Evolutionary conservation across 2,888 invertebrate species (phyloP), one percentile per base, ranked within the genome.

Genomic region (Folsomia manolachei): DNA sequence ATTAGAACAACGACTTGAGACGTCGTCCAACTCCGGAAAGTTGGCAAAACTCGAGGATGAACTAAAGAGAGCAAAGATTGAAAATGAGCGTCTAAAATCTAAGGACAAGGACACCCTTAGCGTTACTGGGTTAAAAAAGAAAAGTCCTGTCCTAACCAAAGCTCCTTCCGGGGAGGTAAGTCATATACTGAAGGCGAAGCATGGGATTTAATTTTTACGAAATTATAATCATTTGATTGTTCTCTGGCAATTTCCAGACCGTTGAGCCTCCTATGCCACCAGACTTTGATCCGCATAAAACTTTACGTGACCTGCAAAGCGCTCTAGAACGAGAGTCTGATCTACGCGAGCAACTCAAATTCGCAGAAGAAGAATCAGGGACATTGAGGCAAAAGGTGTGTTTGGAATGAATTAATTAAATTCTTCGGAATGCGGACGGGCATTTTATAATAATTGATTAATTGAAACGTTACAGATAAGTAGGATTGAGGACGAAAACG

Each of bases 401-500:
- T n/a, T n/a, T n/a, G n/a, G n/a, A n/a, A n/a, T n/a, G n/a, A n/a
- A n/a, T n/a, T n/a, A n/a, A n/a, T n/a, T 51, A 51, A 51, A 11
- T 9, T 51, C 51, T 51, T 51, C 9, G 18, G 18, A 11, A 51
- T 51, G 18, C 9, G 9, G 51, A 51, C 9, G 9, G 51, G 51
- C 18, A 51, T 18, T 11, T 51, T 11, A 11, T 51, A 51, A 18
- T 51, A 51, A 51, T 51, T 51, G 9, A 51, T 72, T 78, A 64
- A 63, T 52, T 80, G 76, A 80, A 72, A 75, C 79, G n/a, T n/a
- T 89, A 84, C 89, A 92, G 92, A 89, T 94, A 83, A 90, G 92
- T 83, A 90, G 95, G 83, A 89, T 96, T 84, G 97, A 97, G 86
- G 95, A 95, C 85, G 97, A 97, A 88, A 97, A 97, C 88, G 97